These are phyloP conservation scores for Anguilla marmorata DNA, from an alignment of 2,797 vertebrate genomes.

Conservation along the genomic window DNA sequence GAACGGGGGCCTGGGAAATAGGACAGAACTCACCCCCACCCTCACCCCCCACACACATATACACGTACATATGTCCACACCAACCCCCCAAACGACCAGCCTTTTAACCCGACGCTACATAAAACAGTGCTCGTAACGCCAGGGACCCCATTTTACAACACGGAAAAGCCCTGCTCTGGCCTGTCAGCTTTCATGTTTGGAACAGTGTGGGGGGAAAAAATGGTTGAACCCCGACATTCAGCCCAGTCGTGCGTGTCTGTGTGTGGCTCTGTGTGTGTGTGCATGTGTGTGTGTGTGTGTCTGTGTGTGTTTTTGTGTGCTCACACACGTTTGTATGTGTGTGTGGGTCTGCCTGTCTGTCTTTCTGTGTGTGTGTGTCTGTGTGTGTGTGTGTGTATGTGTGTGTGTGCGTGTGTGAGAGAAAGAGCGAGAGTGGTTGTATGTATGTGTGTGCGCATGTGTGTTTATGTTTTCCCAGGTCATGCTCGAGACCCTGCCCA, in stretches of 20 bases:
- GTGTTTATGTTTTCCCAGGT: neutral
- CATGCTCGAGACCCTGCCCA: neutral
- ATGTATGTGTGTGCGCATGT: neutral
- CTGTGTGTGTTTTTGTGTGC: slow-evolving; percentile 33
- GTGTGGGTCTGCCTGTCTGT: neutral
- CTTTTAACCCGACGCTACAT: slow-evolving; percentile 26
- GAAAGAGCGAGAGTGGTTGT: neutral
- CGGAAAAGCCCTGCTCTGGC: neutral
- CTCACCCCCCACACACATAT: neutral
- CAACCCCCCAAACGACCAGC: slow-evolving; percentile 27
- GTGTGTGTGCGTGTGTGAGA: no score
- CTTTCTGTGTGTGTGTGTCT: slow-evolving; percentile 36
- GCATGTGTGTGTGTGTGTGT: slow-evolving; percentile 37
- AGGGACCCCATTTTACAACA: slow-evolving; percentile 23
- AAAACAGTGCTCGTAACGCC: slow-evolving; percentile 2
- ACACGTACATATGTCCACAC: no score
- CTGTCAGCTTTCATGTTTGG: slow-evolving; percentile 15
- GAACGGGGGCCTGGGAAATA: slow-evolving; percentile 57
- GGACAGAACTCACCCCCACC: slow-evolving; percentile 43
- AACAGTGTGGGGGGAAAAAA: slow-evolving; percentile 20
- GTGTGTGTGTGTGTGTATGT: slow-evolving; percentile 32
- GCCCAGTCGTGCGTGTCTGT: slow-evolving; percentile 32
- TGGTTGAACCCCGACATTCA: neutral
- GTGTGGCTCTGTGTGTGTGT: slow-evolving; percentile 27
- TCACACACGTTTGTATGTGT: slow-evolving; percentile 19